A percentile compares a stretch with the other conserved stretches of the same genome.
Conservation (phyloP, 2,888 invertebrate species). For the Phyto melanocephala region DNA sequence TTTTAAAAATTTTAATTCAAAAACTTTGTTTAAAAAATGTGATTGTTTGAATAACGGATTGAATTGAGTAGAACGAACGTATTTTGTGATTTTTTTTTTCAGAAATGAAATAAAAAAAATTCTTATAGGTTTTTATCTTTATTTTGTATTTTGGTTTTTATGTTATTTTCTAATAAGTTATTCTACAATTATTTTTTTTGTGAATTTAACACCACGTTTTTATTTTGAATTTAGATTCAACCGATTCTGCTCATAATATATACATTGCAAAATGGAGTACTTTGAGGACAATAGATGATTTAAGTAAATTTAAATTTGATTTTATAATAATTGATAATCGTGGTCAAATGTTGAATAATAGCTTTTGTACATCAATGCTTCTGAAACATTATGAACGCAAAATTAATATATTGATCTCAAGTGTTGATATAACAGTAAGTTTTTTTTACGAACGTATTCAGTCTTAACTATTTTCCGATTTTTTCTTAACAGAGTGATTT, state of each 20-base stretch:
- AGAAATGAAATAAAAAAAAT: too few species aligned
- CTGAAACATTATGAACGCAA: conserved; percentile 75
- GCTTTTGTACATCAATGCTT: conserved; percentile 75
- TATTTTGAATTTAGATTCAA: conserved; percentile 68
- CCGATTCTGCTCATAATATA: conserved; percentile 71
- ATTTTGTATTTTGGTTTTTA: too few species aligned
- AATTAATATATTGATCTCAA: conserved; percentile 75
- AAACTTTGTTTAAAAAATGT: too few species aligned
- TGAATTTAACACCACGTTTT: too few species aligned
- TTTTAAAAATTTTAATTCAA: too few species aligned
- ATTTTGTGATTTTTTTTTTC: too few species aligned
- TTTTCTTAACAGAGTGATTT: conserved; percentile 72
- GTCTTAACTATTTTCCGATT: neutral
- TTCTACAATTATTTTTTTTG: too few species aligned
- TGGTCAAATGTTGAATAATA: conserved; percentile 74
- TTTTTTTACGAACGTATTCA: neutral
- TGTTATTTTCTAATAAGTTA: too few species aligned
- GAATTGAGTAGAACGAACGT: too few species aligned
- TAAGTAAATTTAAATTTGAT: conserved; percentile 74
- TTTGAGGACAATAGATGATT: conserved; percentile 72
- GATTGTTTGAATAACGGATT: too few species aligned
- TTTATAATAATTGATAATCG: conserved; percentile 76
- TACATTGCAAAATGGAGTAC: conserved; percentile 76
- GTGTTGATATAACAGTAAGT: conserved; percentile 75
- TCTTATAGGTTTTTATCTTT: too few species aligned